Conservation (phyloP, 2,888 invertebrate genomes). For the Pheosia gnoma region DNA sequence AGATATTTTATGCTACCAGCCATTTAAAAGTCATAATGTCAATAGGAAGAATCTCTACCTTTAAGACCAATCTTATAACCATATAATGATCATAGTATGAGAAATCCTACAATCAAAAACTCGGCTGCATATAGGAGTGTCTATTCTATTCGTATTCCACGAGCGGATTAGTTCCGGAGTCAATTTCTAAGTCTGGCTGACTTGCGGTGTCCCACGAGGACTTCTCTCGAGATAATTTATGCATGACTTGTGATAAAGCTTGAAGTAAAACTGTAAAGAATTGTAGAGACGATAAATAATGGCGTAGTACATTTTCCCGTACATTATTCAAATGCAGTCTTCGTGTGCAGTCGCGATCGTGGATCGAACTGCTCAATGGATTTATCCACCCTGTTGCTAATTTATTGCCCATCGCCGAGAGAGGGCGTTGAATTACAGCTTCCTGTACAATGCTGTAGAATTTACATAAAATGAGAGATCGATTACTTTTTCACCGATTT, state of each 20-base stretch:
- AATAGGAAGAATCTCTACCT: no score
- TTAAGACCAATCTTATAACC: no score
- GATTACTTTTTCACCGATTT: conserved; percentile 10
- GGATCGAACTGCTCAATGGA: conserved; percentile 69
- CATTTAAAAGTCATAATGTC: no score
- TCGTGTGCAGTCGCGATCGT: conserved; percentile 58
- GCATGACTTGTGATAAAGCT: conserved; percentile 31
- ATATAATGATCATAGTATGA: no score
- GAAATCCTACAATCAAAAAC: no score
- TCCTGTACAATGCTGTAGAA: conserved; percentile 47
- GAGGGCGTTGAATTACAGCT: conserved; percentile 67
- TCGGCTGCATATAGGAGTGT: no score
- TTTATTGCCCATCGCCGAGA: conserved; percentile 64
- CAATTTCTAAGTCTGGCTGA: not conserved
- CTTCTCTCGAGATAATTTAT: conserved; percentile 23
- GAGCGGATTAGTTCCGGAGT: no score
- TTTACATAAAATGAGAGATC: conserved; percentile 21
- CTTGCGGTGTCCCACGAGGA: not conserved
- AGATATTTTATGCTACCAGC: no score
- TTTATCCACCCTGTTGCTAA: conserved; percentile 67
- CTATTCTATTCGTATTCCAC: no score
- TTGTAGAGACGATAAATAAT: conserved; percentile 36
- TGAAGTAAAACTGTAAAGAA: conserved; percentile 27
- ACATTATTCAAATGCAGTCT: conserved; percentile 65
- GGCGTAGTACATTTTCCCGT: conserved; percentile 49